A percentile compares a stretch with the other conserved stretches of the same genome.
phyloP scores from a whole-genome alignment of 2,888 invertebrate species.

The Ophion obscuratus region DNA sequence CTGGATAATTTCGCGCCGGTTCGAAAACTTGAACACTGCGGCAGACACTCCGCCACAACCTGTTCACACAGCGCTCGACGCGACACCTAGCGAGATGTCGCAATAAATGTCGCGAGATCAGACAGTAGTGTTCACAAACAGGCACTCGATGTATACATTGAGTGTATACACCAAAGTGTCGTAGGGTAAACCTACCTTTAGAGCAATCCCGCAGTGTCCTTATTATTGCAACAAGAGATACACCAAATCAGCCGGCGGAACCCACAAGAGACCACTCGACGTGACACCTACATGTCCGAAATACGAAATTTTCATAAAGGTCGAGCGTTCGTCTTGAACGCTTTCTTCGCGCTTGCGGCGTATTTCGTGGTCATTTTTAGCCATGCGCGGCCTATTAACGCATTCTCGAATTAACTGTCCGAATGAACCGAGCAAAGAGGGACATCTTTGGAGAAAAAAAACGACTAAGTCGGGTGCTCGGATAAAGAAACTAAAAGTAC shows the following conservation, averaged over 20 bases:
- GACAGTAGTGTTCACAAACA: too few species aligned
- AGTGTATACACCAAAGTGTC: too few species aligned
- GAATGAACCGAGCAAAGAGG: neutral
- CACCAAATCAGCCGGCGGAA: slow-evolving; percentile 48
- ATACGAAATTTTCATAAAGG: neutral
- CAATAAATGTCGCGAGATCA: too few species aligned
- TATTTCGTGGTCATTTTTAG: neutral
- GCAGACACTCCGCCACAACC: too few species aligned
- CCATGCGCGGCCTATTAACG: slow-evolving; percentile 32
- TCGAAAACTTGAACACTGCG: too few species aligned
- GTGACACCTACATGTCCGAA: neutral
- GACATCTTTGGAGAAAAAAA: neutral
- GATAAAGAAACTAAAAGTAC: neutral
- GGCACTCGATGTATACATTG: too few species aligned
- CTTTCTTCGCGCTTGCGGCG: neutral
- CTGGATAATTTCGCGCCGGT: too few species aligned
- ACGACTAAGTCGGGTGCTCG: neutral
- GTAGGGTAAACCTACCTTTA: too few species aligned
- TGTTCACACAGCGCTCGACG: too few species aligned
- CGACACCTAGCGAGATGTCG: too few species aligned
- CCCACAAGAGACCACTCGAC: slow-evolving; percentile 16
- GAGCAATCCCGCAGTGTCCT: slow-evolving; percentile 47
- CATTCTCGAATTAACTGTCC: slow-evolving; percentile 30
- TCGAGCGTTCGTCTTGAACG: slow-evolving; percentile 32
- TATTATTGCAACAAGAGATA: slow-evolving; percentile 49